Evolutionary conservation across 2,888 invertebrate genomes (phyloP).

Genomic region (Empis livida): DNA sequence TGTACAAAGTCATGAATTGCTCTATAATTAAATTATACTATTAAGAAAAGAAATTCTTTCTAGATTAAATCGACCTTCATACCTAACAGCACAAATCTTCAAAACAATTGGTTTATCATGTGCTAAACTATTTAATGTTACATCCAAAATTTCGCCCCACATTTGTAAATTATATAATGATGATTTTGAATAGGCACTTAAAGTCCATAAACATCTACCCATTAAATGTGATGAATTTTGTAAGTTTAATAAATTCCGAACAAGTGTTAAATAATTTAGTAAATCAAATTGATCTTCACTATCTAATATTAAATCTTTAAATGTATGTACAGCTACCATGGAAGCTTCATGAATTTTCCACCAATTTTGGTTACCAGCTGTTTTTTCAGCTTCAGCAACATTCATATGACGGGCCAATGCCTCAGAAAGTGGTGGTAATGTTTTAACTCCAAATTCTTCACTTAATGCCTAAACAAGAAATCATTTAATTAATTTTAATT

Average conservation of each 20-base stretch:
- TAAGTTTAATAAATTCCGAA: constrained; percentile 28
- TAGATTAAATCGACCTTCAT: too few species aligned
- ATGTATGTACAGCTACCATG: constrained; percentile 47
- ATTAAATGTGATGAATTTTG: constrained; percentile 29
- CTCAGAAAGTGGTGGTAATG: constrained; percentile 42
- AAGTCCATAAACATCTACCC: constrained; percentile 32
- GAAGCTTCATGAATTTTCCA: constrained; percentile 57
- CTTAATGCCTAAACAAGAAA: constrained; percentile 29
- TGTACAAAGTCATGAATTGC: constrained; percentile 34
- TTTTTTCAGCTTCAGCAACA: constrained; percentile 40
- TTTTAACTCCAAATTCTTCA: constrained; percentile 41
- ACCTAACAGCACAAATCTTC: constrained; percentile 31
- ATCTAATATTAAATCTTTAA: constrained; percentile 34
- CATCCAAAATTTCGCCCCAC: constrained; percentile 29
- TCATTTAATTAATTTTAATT: not conserved
- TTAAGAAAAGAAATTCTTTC: too few species aligned
- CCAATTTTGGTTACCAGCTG: constrained; percentile 38
- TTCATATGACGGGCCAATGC: constrained; percentile 47
- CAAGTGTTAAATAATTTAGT: constrained; percentile 30
- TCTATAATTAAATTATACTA: constrained; percentile 14
- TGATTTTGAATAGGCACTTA: constrained; percentile 32
- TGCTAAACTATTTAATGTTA: constrained; percentile 26
- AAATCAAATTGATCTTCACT: constrained; percentile 32
- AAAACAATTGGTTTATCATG: constrained; percentile 29
- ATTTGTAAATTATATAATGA: constrained; percentile 31